Evolutionary conservation across 2,797 vertebrate species (phyloP).

Genomic region (Macroramphosus scolopax): DNA sequence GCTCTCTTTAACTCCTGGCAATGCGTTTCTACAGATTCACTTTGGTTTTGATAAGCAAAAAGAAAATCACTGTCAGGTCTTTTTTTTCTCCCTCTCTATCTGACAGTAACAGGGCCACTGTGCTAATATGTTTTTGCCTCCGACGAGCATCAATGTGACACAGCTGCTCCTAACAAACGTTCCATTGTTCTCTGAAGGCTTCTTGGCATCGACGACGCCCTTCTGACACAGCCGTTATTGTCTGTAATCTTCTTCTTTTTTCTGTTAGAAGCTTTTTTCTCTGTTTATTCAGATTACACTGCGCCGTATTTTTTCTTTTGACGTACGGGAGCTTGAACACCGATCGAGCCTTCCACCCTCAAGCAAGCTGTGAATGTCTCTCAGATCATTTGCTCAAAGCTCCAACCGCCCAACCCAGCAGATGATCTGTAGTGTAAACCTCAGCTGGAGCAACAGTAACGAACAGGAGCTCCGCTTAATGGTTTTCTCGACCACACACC

Average conservation of each 20-base stretch:
- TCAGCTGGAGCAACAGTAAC: slow-evolving; percentile 38
- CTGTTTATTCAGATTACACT: slow-evolving; percentile 2
- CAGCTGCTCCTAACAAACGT: slow-evolving; percentile 12
- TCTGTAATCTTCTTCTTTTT: slow-evolving; percentile 18
- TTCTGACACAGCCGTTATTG: slow-evolving; percentile 15
- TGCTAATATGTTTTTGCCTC: slow-evolving; percentile 17
- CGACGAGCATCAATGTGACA: slow-evolving; percentile 4
- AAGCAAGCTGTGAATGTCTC: slow-evolving; percentile 18
- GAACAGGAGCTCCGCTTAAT: slow-evolving; percentile 17
- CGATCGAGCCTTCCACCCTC: slow-evolving; percentile 15
- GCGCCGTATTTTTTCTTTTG: slow-evolving; percentile 6
- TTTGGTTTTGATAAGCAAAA: too few relatives aligned
- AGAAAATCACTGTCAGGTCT: too few relatives aligned
- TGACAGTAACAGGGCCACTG: slow-evolving; percentile 35
- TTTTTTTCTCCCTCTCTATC: slow-evolving; percentile 16
- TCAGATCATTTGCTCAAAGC: slow-evolving; percentile 43
- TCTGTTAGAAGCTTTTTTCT: not conserved
- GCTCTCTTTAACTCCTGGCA: not conserved
- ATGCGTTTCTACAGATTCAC: not conserved
- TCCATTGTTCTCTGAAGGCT: slow-evolving; percentile 21
- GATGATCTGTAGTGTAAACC: slow-evolving; percentile 7
- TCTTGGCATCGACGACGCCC: slow-evolving; percentile 7
- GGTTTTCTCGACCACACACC: slow-evolving; percentile 18
- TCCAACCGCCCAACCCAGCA: slow-evolving; percentile 11
- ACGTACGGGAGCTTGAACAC: too few relatives aligned